phyloP scores from a whole-genome alignment of 2,797 vertebrate genomes.

The Leptodon cayanensis region DNA sequence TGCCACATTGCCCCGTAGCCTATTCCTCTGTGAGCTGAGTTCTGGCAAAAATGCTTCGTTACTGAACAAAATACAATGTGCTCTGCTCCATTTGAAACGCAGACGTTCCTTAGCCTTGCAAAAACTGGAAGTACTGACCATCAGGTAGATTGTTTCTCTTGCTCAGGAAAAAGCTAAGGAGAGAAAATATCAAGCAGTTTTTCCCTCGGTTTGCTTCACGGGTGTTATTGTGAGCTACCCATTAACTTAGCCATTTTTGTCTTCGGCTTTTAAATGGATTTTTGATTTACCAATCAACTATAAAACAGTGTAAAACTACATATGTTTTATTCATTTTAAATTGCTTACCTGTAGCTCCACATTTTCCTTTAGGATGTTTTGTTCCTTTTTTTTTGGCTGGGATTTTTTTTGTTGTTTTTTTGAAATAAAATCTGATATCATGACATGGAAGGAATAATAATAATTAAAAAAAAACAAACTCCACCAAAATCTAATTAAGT shows the following conservation, averaged over 20 bases:
- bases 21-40: neutral
- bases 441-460: neutral
- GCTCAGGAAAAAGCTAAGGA: neutral
- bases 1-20: neutral
- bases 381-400: neutral
- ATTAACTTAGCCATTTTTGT: neutral
- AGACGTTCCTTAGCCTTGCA: neutral
- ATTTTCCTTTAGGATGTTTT: neutral
- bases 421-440: neutral
- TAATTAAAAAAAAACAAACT: neutral
- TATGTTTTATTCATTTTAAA: neutral
- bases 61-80: neutral
- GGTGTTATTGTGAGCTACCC: neutral
- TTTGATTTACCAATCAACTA: neutral
- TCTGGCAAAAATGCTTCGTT: neutral
- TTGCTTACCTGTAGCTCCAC: neutral
- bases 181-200: neutral
- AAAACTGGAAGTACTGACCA: neutral
- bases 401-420: rapidly evolving
- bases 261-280: neutral
- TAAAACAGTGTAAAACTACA: neutral
- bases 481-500: neutral
- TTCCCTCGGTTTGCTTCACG: neutral
- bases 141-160: neutral
- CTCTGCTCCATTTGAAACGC: neutral